Conservation (phyloP, 2,113 vertebrate genomes). For the Gila orcuttii region DNA sequence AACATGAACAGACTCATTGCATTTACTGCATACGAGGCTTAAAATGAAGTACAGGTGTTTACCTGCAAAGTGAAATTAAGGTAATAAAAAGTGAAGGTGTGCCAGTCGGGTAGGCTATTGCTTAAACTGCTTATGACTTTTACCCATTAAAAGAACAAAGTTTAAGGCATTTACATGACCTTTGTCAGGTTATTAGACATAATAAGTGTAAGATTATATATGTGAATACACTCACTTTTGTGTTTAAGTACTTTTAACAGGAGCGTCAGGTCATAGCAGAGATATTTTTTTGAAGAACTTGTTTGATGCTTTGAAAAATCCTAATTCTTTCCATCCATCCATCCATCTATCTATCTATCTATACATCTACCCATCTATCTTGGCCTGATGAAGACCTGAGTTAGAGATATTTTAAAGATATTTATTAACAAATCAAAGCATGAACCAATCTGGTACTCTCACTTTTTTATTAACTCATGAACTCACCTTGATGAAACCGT, state of each 20-base stretch:
- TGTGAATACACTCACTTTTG: not conserved
- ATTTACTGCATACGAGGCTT: not conserved
- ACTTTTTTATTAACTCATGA: not conserved
- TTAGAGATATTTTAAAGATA: not conserved
- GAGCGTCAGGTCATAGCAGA: too few species aligned
- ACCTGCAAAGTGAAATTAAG: too few species aligned
- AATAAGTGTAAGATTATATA: not conserved
- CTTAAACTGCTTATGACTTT: too few species aligned
- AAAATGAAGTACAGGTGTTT: not conserved
- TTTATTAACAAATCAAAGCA: not conserved
- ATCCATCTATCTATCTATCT: not conserved
- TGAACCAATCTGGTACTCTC: not conserved
- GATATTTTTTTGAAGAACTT: too few species aligned
- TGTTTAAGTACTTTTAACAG: not conserved
- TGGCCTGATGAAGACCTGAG: not conserved
- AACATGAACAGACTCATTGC: not conserved
- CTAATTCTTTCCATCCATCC: not conserved
- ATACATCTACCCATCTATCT: not conserved
- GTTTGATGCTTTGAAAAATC: too few species aligned
- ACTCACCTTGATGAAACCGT: not conserved
- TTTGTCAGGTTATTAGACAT: not conserved
- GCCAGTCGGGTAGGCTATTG: too few species aligned
- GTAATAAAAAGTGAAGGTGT: too few species aligned
- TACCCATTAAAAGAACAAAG: not conserved
- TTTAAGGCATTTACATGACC: not conserved